A percentile compares a stretch with the other conserved stretches of the same genome.
These are phyloP conservation scores for Agrochola macilenta DNA, from an alignment of 2,888 invertebrate species.

Conservation along the genomic window DNA sequence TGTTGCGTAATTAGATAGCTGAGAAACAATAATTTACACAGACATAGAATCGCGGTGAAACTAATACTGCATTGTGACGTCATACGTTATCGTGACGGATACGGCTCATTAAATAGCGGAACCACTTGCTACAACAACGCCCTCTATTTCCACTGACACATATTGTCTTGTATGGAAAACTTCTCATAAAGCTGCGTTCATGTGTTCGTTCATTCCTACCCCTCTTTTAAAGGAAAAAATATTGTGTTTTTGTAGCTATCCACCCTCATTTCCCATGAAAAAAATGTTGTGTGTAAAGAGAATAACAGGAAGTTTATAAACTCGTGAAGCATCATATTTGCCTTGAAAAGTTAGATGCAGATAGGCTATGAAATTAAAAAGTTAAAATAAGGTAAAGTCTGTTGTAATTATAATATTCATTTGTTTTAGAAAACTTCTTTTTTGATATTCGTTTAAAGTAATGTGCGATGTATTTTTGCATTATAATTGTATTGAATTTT, in stretches of 20 bases:
- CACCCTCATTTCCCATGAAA: background rate
- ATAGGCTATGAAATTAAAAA: conserved; percentile 3
- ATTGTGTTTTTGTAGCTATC: background rate
- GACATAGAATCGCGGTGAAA: background rate
- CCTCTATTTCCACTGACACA: conserved; percentile 54
- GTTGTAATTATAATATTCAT: background rate
- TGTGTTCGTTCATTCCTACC: background rate
- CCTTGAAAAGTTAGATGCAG: conserved; percentile 9
- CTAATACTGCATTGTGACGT: conserved; percentile 40
- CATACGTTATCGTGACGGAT: conserved; percentile 58
- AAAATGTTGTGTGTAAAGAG: background rate
- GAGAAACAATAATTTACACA: conserved; percentile 8
- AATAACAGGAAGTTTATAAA: conserved; percentile 5
- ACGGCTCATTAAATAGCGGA: conserved; percentile 62
- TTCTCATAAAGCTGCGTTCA: conserved; percentile 16
- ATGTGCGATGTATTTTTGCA: background rate
- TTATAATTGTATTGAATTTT: background rate
- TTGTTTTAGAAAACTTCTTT: conserved; percentile 1
- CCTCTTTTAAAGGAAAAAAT: conserved; percentile 14
- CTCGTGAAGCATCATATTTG: background rate
- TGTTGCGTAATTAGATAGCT: too few species aligned
- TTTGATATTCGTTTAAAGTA: background rate
- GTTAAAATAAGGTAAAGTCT: background rate
- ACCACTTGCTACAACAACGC: conserved; percentile 47
- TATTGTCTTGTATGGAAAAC: conserved; percentile 44